Evolutionary conservation across 2,888 invertebrate species (phyloP).

Genomic region (Tipula lateralis): DNA sequence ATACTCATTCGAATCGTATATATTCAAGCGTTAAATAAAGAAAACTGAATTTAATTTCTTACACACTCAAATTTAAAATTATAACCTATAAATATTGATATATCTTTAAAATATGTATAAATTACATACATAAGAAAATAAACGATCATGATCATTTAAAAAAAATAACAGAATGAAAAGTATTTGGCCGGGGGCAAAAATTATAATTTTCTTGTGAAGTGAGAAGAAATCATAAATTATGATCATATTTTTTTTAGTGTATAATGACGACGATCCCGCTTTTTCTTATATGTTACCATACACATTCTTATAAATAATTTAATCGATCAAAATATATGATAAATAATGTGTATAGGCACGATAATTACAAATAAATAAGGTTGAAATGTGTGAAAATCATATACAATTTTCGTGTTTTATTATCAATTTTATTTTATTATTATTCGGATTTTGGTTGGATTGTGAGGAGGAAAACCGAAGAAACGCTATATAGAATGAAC

Average conservation of each 20-base stretch:
- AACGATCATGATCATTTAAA: slow-evolving; percentile 7
- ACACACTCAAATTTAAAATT: neutral
- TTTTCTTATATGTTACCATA: neutral
- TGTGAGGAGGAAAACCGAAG: neutral
- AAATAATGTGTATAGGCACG: slow-evolving; percentile 19
- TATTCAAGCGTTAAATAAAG: neutral
- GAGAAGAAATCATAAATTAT: slow-evolving; percentile 19
- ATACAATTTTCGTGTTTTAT: neutral
- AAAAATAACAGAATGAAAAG: neutral
- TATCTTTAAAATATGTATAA: neutral
- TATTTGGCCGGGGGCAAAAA: neutral
- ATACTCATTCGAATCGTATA: neutral
- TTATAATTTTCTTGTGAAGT: slow-evolving; percentile 1
- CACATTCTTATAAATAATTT: slow-evolving; percentile 8
- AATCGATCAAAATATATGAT: slow-evolving; percentile 19
- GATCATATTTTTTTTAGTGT: neutral
- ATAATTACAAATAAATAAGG: slow-evolving; percentile 24
- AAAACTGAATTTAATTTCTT: neutral
- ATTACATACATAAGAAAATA: neutral
- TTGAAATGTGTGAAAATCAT: slow-evolving; percentile 13
- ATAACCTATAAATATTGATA: slow-evolving; percentile 19
- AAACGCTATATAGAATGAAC: neutral
- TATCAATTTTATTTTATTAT: neutral
- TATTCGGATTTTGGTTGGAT: neutral
- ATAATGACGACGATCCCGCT: slow-evolving; percentile 11